Percentiles rank a stretch among this genome's conserved stretches.
phyloP scores from a whole-genome alignment of 2,113 vertebrate species.

The Lasiurus cinereus region DNA sequence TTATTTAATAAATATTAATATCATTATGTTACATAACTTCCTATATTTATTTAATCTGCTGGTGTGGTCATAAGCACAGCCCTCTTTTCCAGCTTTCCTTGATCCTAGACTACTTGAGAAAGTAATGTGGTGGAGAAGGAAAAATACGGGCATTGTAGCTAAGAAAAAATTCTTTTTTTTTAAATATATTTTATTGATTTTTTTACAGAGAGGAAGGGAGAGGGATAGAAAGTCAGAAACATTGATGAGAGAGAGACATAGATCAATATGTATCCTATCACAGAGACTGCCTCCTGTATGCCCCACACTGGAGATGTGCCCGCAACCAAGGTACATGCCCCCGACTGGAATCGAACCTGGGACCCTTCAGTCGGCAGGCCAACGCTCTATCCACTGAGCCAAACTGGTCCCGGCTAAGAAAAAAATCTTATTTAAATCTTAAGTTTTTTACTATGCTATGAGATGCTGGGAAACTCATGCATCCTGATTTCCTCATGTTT shows the following conservation, averaged over 20 bases:
- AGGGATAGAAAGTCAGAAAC: too few relatives aligned
- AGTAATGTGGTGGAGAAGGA: neutral
- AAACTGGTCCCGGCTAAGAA: neutral
- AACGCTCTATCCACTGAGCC: too few relatives aligned
- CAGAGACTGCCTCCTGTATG: too few relatives aligned
- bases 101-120: neutral
- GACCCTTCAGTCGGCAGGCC: too few relatives aligned
- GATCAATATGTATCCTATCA: too few relatives aligned
- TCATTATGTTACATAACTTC: neutral
- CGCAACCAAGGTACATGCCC: too few relatives aligned
- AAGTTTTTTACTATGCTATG: neutral
- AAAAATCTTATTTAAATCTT: neutral
- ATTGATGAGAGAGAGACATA: too few relatives aligned
- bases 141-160: neutral
- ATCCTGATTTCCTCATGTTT: neutral
- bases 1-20: constrained; percentile 1
- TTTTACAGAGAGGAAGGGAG: too few relatives aligned
- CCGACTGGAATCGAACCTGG: too few relatives aligned
- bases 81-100: neutral
- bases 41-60: neutral
- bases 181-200: too few relatives aligned
- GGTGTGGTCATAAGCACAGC: neutral
- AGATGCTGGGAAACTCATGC: neutral
- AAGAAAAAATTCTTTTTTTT: neutral
- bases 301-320: too few relatives aligned